Conservation (phyloP, 1,140 invertebrate genomes). For the Zaprionus camerounensis region DNA sequence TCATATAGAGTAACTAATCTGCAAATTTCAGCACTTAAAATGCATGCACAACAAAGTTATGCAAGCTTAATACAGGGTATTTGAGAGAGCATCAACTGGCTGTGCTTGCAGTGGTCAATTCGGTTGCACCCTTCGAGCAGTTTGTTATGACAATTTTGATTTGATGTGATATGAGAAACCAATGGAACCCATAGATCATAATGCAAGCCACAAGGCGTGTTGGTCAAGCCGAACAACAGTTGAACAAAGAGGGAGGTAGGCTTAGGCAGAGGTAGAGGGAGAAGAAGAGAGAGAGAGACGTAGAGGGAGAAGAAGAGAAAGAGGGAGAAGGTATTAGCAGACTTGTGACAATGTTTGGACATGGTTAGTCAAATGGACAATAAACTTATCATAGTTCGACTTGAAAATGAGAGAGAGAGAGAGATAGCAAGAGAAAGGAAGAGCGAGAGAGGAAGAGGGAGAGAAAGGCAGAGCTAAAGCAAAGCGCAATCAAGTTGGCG, state of each 20-base stretch:
- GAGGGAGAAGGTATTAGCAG: neutral
- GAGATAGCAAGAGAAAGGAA: neutral
- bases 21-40: neutral
- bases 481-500: conserved; percentile 49
- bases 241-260: neutral
- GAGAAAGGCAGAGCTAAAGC: neutral
- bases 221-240: conserved; percentile 42
- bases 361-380: conserved; percentile 34
- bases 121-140: neutral
- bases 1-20: no score
- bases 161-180: conserved; percentile 36
- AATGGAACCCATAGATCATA: conserved; percentile 46
- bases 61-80: conserved; percentile 6
- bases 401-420: neutral
- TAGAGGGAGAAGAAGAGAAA: neutral
- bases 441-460: neutral
- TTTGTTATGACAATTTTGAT: conserved; percentile 45
- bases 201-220: conserved; percentile 33
- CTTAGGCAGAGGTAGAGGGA: neutral
- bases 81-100: neutral
- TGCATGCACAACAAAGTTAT: neutral
- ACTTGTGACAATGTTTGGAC: conserved; percentile 45
- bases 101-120: neutral
- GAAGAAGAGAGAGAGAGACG: neutral
- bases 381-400: conserved; percentile 4